These are phyloP conservation scores for Porites cylindrica DNA, from an alignment of 92 coral and sea anemone species.

Conservation along the genomic window DNA sequence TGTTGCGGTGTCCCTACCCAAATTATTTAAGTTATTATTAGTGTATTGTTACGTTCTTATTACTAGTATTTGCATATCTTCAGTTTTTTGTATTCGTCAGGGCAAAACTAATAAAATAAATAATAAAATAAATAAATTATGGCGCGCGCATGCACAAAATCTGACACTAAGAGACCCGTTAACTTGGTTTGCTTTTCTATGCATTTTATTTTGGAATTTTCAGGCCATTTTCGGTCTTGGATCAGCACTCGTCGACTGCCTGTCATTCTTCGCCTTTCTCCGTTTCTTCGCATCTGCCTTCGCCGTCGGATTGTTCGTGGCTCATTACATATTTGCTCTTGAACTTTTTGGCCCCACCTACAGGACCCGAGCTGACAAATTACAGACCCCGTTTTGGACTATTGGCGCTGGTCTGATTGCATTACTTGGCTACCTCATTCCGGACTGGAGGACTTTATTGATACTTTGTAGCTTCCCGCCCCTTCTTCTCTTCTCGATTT, in stretches of 20 bases:
- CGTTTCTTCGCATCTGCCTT: slow-evolving; percentile 75
- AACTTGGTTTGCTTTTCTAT: neutral
- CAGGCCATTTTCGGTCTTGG: slow-evolving; percentile 67
- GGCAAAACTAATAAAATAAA: too few species aligned
- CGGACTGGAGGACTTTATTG: slow-evolving; percentile 22
- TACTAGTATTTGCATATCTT: too few species aligned
- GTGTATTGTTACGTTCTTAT: too few species aligned
- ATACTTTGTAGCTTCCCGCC: slow-evolving; percentile 3
- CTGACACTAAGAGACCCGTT: too few species aligned
- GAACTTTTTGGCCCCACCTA: slow-evolving; percentile 22
- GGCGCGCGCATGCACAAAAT: too few species aligned
- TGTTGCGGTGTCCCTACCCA: too few species aligned
- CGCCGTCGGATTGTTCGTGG: slow-evolving; percentile 62
- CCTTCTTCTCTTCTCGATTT: neutral
- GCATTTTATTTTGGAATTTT: neutral
- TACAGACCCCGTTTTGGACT: neutral
- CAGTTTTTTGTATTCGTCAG: too few species aligned
- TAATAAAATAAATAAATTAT: too few species aligned
- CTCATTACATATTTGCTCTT: slow-evolving; percentile 63
- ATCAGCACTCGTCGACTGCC: slow-evolving; percentile 69
- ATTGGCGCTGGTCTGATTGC: neutral
- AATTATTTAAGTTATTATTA: too few species aligned
- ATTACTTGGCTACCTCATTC: slow-evolving; percentile 13
- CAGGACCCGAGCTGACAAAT: neutral
- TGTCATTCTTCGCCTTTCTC: slow-evolving; percentile 67